phyloP scores from a whole-genome alignment of 1,140 invertebrate species.

The Drosophila rhopaloa region DNA sequence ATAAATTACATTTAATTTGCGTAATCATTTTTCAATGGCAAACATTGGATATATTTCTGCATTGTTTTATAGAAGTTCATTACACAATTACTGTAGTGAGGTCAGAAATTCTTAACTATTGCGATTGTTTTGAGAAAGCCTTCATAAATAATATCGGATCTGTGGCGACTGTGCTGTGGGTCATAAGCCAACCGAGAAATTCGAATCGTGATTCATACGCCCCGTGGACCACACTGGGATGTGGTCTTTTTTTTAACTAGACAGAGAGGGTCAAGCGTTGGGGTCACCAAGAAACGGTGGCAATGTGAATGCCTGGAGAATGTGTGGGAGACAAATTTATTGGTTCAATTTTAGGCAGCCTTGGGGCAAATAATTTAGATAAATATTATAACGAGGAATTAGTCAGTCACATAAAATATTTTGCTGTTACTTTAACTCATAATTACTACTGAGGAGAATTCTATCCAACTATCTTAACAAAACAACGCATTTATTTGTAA shows the following conservation, averaged over 20 bases:
- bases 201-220: slow-evolving; percentile 46
- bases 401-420: background rate
- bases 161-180: slow-evolving; percentile 16
- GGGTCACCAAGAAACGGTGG: slow-evolving; percentile 34
- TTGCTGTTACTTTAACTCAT: background rate
- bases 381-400: background rate
- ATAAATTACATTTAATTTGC: slow-evolving; percentile 80
- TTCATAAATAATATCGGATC: slow-evolving; percentile 45
- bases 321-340: slow-evolving; percentile 51
- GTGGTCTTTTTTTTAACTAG: background rate
- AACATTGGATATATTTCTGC: slow-evolving; percentile 31
- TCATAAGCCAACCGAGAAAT: slow-evolving; percentile 7
- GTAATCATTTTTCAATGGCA: slow-evolving; percentile 77
- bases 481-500: too few relatives aligned
- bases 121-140: slow-evolving; percentile 45
- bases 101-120: slow-evolving; percentile 16
- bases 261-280: slow-evolving; percentile 34
- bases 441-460: too few relatives aligned
- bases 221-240: slow-evolving; percentile 27
- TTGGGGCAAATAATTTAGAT: slow-evolving; percentile 5
- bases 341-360: slow-evolving; percentile 20
- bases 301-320: slow-evolving; percentile 27
- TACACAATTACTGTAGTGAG: slow-evolving; percentile 40
- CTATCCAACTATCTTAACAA: too few relatives aligned
- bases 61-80: slow-evolving; percentile 57